Conservation (phyloP, 2,797 vertebrate genomes). For the Neosilurus hyrtlii region DNA sequence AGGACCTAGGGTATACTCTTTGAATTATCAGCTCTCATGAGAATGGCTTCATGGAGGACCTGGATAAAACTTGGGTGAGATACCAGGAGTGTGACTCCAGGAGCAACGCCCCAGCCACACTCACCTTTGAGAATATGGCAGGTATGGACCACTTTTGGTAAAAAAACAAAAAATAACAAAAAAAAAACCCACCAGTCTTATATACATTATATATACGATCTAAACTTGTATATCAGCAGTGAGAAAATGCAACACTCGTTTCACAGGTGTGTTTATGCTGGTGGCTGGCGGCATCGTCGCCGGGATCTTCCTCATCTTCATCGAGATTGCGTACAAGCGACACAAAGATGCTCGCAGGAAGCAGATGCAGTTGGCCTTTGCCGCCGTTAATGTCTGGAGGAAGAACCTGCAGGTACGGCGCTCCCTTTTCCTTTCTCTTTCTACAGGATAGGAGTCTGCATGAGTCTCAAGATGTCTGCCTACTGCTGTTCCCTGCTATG, state of each 20-base stretch:
- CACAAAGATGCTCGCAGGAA: constrained; percentile 99
- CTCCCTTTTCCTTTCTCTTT: constrained; percentile 16
- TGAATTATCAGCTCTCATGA: constrained; percentile 86
- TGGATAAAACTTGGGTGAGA: constrained; percentile 99
- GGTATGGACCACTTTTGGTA: constrained; percentile 76
- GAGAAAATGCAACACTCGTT: background rate
- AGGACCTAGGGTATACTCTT: background rate
- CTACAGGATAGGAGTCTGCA: constrained; percentile 29
- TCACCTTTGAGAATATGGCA: constrained; percentile 99
- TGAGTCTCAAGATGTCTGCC: constrained; percentile 27
- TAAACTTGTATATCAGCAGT: background rate
- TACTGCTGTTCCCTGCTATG: constrained; percentile 18
- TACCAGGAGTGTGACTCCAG: constrained; percentile 99
- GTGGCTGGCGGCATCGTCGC: constrained; percentile 98
- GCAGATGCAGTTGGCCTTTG: constrained; percentile 99
- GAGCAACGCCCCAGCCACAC: constrained; percentile 98
- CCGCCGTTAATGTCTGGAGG: constrained; percentile 98
- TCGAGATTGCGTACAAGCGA: constrained; percentile 98
- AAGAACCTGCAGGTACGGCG: constrained; percentile 98
- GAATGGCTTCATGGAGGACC: constrained; percentile 99
- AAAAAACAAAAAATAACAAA: background rate
- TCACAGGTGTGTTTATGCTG: constrained; percentile 96
- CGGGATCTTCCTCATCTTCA: constrained; percentile 99
- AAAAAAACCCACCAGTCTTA: no score
- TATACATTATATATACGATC: no score